These are phyloP conservation scores for Paramormyrops hopkinsi DNA, from an alignment of 2,797 vertebrate species.

Conservation along the genomic window DNA sequence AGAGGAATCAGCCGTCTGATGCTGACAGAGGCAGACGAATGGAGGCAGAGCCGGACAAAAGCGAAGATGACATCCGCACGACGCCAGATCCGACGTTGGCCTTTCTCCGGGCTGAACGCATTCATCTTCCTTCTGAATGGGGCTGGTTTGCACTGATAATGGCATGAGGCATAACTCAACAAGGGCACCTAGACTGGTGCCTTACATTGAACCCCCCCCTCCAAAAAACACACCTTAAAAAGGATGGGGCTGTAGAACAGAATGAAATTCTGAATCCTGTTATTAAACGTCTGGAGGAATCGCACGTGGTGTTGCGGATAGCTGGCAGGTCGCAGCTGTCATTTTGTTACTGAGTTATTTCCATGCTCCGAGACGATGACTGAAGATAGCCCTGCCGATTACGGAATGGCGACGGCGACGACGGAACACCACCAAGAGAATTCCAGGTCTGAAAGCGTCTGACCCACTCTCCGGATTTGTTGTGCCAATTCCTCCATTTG, in stretches of 20 bases:
- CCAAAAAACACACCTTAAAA: neutral
- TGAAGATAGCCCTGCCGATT: neutral
- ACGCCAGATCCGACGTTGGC: neutral
- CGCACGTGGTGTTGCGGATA: neutral
- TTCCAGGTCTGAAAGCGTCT: neutral
- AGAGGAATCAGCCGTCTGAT: constrained; percentile 5
- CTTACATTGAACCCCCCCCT: neutral
- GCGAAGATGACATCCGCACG: neutral
- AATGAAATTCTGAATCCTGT: neutral
- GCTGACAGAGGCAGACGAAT: constrained; percentile 10
- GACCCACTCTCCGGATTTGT: neutral
- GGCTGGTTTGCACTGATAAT: constrained; percentile 5
- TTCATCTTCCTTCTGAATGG: constrained; percentile 7
- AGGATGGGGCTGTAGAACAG: neutral
- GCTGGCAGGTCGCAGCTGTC: neutral
- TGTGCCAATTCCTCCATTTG: neutral
- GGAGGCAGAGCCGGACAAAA: constrained; percentile 4
- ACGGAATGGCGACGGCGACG: neutral
- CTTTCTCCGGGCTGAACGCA: neutral
- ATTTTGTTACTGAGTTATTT: neutral
- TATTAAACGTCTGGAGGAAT: neutral
- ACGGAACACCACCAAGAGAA: neutral
- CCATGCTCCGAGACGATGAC: neutral
- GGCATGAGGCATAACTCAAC: constrained; percentile 1
- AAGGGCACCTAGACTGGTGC: neutral